phyloP scores from a whole-genome alignment of 2,113 vertebrate species.

The Addax nasomaculatus region DNA sequence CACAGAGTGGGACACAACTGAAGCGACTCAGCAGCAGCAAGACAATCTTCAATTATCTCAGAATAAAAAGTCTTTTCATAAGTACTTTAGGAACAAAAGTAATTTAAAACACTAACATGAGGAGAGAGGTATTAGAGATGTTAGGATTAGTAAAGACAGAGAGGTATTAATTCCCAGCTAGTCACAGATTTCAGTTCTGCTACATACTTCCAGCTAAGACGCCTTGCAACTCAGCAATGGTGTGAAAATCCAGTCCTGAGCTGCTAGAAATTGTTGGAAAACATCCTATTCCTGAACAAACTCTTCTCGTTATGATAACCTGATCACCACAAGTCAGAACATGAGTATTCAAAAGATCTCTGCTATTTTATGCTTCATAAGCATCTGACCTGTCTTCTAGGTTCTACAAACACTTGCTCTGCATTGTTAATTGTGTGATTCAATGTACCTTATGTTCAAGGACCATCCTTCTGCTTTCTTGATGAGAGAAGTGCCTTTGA shows the following conservation, averaged over 20 bases:
- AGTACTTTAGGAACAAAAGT: too few relatives aligned
- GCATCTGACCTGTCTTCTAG: background rate
- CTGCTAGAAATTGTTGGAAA: background rate
- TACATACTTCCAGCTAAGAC: background rate
- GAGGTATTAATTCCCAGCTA: background rate
- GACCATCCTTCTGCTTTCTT: background rate
- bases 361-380: background rate
- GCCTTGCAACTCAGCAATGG: background rate
- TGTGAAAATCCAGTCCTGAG: background rate
- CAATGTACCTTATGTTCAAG: background rate
- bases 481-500: background rate
- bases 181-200: background rate
- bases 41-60: too few relatives aligned
- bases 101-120: too few relatives aligned
- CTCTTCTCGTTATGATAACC: background rate
- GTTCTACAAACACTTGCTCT: background rate
- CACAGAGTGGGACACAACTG: too few relatives aligned
- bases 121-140: background rate
- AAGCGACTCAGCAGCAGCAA: too few relatives aligned
- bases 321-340: background rate
- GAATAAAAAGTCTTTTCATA: too few relatives aligned
- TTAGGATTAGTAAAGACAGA: background rate
- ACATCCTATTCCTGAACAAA: background rate
- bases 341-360: background rate
- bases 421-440: background rate